phyloP scores from a whole-genome alignment of 1,140 invertebrate species.

The Rhopalosiphum padi region DNA sequence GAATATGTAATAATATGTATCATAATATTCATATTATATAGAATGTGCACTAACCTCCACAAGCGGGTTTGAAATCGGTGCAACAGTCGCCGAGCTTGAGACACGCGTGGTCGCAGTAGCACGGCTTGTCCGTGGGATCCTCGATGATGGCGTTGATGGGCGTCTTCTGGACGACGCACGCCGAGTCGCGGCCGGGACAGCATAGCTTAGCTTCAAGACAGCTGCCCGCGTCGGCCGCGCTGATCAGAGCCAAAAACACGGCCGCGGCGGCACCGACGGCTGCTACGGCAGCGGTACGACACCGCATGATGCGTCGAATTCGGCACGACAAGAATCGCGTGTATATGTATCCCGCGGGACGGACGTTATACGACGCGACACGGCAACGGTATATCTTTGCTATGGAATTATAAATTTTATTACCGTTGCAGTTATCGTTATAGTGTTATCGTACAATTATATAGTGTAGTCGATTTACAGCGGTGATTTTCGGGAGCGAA shows the following conservation, averaged over 20 bases:
- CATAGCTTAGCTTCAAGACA: conserved; percentile 78
- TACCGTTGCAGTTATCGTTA: too few relatives aligned
- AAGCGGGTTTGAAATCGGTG: conserved; percentile 82
- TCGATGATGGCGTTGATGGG: conserved; percentile 83
- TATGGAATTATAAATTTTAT: too few relatives aligned
- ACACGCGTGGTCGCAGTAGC: conserved; percentile 89
- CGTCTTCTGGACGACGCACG: conserved; percentile 85
- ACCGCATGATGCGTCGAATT: neutral
- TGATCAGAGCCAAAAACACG: neutral
- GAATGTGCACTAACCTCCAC: conserved; percentile 73
- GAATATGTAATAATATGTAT: too few relatives aligned
- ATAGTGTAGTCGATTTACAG: neutral
- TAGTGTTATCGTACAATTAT: too few relatives aligned
- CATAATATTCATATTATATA: neutral
- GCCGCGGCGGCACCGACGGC: neutral
- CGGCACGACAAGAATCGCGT: neutral
- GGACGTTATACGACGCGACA: too few relatives aligned
- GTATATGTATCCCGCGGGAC: too few relatives aligned
- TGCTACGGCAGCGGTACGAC: neutral
- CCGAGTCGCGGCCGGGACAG: conserved; percentile 80
- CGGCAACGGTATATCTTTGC: too few relatives aligned
- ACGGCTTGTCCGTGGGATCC: conserved; percentile 81
- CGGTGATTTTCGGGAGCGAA: neutral
- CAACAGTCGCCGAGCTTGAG: conserved; percentile 86
- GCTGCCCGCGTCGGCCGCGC: conserved; percentile 65